Evolutionary conservation across 2,888 invertebrate species (phyloP), one percentile per base, ranked within the genome.

Genomic region (Meganola albula): DNA sequence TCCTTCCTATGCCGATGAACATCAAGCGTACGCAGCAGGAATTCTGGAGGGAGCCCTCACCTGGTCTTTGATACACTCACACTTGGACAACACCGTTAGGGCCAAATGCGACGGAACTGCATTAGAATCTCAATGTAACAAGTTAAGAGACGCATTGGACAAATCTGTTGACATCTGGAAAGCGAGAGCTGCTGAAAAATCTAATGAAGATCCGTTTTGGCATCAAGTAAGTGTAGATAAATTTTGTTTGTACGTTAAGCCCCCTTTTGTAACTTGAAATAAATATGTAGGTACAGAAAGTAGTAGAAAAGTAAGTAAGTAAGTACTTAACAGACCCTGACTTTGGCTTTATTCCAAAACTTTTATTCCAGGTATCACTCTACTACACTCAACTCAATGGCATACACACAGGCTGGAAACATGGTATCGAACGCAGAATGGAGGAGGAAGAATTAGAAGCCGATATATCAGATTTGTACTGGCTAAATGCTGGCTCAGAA

Each of bases 11-110:
- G 89, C 91, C 1, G 95, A 96, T 67, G 89, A 89, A 53, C 88
- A 93, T 24, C 96, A 96, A 79, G 95, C 95, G 0, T 95, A 92
- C 69, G 92, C 93, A 1, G 96, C 96, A 1, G 97, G 97, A 3
- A 87, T 93, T 23, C 88, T 93, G 0, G 96, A 97, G 72, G 96
- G 95, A 0, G 90, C 91, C 11, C 72, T 95, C 2, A 94, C 96
- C 6, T 92, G 92, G 90, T 91, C 91, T 41, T 85, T 93, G 34
- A 94, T 96, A 48, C 90, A 92, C 66, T 90, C 91, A 57, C 93
- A 94, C 62, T 92, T 94, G 88, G 85, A 89, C 57, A 96, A 96
- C 64, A 92, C 91, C 12, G 84, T 85, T 39, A 58, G 77, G 20
- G 68, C 72, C 50, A 79, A 78, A 43, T 88, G 91, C 43, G 80